Percentiles rank a stretch among this genome's conserved stretches.
Evolutionary conservation across 2,888 invertebrate genomes (phyloP).

Genomic region (Lycophotia porphyrea): DNA sequence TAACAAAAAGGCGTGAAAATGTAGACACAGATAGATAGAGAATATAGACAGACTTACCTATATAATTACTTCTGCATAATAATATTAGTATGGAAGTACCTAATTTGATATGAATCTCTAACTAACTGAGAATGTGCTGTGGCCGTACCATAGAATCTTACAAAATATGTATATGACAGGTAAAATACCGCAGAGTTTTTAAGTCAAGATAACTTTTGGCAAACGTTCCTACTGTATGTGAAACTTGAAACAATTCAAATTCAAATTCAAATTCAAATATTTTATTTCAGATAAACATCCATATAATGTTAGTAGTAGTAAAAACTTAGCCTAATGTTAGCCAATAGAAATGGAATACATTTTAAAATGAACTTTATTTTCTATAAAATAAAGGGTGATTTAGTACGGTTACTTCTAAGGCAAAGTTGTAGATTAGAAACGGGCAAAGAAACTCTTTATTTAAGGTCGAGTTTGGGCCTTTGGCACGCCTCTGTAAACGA

Average conservation of each 20-base stretch:
- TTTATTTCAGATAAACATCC: too few relatives aligned
- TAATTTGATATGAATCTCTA: not conserved
- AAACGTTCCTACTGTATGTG: not conserved
- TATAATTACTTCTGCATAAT: too few relatives aligned
- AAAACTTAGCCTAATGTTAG: too few relatives aligned
- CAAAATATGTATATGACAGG: not conserved
- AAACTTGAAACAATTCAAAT: constrained; percentile 12
- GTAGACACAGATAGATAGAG: too few relatives aligned
- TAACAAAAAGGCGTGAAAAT: too few relatives aligned
- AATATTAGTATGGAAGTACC: not conserved
- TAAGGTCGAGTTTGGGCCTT: constrained; percentile 12
- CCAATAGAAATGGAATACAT: not conserved
- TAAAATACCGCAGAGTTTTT: constrained; percentile 9
- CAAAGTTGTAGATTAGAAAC: constrained; percentile 18
- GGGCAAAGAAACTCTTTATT: constrained; percentile 34
- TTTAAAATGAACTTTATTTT: constrained; percentile 15
- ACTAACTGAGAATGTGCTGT: not conserved
- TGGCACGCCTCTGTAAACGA: constrained; percentile 29
- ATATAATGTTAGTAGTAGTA: too few relatives aligned
- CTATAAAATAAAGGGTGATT: not conserved
- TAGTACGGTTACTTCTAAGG: not conserved
- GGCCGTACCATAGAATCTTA: not conserved
- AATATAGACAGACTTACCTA: too few relatives aligned
- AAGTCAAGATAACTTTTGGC: constrained; percentile 18
- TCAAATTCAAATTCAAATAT: too few relatives aligned